Percentiles rank a stretch among this genome's conserved stretches.
These are phyloP conservation scores for Thumatha senex DNA, from an alignment of 2,888 invertebrate species.

Conservation along the genomic window DNA sequence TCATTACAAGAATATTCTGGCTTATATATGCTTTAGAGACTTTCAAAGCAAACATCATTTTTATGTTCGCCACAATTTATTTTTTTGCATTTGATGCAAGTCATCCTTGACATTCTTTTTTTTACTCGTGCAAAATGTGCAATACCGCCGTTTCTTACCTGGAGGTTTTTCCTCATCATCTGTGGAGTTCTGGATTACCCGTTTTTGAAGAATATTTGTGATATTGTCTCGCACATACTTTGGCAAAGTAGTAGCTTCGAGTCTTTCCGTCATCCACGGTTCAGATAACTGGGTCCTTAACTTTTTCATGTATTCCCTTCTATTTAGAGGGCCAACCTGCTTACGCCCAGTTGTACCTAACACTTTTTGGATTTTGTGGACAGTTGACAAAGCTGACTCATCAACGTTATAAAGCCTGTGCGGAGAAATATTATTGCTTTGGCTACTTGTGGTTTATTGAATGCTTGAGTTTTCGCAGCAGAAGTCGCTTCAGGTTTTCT, in stretches of 20 bases:
- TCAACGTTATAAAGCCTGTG: slow-evolving; percentile 12
- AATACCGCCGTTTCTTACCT: slow-evolving; percentile 4
- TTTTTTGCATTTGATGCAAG: too few species aligned
- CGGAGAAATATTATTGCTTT: background rate
- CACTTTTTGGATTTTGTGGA: slow-evolving; percentile 10
- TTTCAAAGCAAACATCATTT: too few species aligned
- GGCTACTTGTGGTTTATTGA: slow-evolving; percentile 14
- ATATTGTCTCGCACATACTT: background rate
- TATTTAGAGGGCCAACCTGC: slow-evolving; percentile 9
- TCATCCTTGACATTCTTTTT: slow-evolving; percentile 5
- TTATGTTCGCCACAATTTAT: too few species aligned
- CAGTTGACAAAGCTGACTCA: slow-evolving; percentile 9
- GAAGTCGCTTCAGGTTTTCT: slow-evolving; percentile 17
- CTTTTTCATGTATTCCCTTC: background rate
- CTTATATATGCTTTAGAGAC: too few species aligned
- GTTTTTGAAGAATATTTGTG: background rate
- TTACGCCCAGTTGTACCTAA: slow-evolving; percentile 11
- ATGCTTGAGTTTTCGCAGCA: slow-evolving; percentile 15
- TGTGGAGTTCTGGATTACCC: too few species aligned
- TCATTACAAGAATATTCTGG: background rate
- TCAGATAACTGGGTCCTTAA: background rate
- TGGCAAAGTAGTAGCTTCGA: background rate
- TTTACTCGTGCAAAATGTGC: slow-evolving; percentile 3
- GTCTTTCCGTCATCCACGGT: slow-evolving; percentile 2
- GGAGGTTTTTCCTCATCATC: slow-evolving; percentile 9